Evolutionary conservation across 1,140 invertebrate species (phyloP).

Genomic region (Drosophila persimilis): DNA sequence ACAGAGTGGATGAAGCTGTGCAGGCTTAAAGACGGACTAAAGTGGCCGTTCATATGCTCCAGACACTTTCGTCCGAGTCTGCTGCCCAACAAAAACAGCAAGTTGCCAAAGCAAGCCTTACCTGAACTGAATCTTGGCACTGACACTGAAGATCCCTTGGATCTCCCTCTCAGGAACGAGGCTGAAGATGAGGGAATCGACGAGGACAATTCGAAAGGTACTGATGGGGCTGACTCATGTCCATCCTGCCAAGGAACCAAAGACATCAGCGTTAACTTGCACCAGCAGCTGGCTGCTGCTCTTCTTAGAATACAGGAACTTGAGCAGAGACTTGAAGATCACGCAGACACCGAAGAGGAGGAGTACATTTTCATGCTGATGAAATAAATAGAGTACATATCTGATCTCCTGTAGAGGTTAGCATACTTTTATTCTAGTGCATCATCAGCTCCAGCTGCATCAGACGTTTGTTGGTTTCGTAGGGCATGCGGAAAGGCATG

Average conservation of each 20-base stretch:
- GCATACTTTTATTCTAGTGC: conserved; percentile 86
- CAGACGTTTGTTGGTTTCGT: conserved; percentile 95
- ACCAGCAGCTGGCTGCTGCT: conserved; percentile 18
- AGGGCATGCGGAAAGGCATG: conserved; percentile 96
- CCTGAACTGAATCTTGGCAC: conserved; percentile 20
- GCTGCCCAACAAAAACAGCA: conserved; percentile 25
- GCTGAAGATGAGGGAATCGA: conserved; percentile 32
- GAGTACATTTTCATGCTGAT: conserved; percentile 34
- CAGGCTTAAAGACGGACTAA: conserved; percentile 1
- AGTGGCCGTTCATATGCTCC: conserved; percentile 27
- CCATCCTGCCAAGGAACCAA: neutral
- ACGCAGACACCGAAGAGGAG: conserved; percentile 3
- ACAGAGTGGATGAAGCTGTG: conserved; percentile 21
- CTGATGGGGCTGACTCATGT: conserved; percentile 7
- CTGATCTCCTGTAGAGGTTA: neutral
- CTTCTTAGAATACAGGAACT: conserved; percentile 13
- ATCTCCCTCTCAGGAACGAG: conserved; percentile 1
- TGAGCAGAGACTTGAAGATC: neutral
- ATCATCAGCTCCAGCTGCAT: conserved; percentile 98
- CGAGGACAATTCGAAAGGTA: conserved; percentile 18
- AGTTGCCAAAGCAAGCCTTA: conserved; percentile 13
- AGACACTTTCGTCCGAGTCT: conserved; percentile 20
- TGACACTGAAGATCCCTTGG: conserved; percentile 22
- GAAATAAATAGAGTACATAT: conserved; percentile 13
- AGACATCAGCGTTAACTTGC: neutral